Percentiles rank a stretch among this genome's conserved stretches.
Evolutionary conservation across 2,113 vertebrate species (phyloP).

Genomic region (Dendrocopos noguchii): DNA sequence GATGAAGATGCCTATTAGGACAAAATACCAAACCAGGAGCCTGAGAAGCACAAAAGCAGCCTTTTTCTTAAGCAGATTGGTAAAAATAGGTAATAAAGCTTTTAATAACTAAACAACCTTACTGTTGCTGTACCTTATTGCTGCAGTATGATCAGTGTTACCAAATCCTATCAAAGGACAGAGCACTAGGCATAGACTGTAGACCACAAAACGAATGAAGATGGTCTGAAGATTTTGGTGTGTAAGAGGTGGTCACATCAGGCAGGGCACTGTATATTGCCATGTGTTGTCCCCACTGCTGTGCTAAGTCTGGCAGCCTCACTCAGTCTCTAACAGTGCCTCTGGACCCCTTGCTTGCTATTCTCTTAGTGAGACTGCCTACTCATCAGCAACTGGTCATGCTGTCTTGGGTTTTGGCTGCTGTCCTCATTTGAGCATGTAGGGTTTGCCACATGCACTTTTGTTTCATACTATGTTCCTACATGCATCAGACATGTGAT

Average conservation of each 20-base stretch:
- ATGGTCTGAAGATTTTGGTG: background rate
- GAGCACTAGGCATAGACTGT: background rate
- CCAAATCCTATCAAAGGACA: background rate
- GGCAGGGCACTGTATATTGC: background rate
- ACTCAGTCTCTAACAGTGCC: background rate
- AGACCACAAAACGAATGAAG: background rate
- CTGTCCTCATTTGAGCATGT: background rate
- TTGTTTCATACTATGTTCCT: background rate
- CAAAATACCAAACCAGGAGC: background rate
- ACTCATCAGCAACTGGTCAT: background rate
- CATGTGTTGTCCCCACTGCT: background rate
- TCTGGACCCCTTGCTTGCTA: background rate
- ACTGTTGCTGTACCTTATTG: background rate
- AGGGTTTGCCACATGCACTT: background rate
- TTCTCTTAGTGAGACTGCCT: background rate
- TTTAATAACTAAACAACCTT: background rate
- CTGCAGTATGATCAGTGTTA: background rate
- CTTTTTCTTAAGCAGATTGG: background rate
- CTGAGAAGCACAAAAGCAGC: background rate
- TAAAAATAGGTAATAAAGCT: background rate
- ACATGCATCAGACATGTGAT: background rate
- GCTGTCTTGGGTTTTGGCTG: background rate
- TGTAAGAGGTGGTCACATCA: background rate
- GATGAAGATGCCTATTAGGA: background rate
- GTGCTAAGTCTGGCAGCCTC: background rate